Conservation (phyloP, 2,888 invertebrate species). For the Brachypalpus laphriformis region DNA sequence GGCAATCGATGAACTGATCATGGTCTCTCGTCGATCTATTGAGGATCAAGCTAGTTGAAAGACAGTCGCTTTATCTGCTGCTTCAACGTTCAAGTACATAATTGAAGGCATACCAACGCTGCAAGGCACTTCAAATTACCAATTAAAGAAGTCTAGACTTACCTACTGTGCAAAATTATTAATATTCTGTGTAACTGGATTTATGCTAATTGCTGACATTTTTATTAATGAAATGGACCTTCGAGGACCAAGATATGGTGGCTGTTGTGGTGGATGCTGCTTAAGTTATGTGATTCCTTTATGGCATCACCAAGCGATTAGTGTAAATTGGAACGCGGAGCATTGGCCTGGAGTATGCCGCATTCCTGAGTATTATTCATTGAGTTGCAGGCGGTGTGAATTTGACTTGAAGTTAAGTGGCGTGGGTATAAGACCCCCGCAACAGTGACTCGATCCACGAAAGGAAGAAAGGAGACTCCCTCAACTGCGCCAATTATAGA, state of each 20-base stretch:
- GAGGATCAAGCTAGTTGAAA: too few relatives aligned
- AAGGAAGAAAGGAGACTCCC: too few relatives aligned
- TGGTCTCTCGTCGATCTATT: conserved; percentile 33
- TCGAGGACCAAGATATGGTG: not conserved
- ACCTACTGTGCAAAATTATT: conserved; percentile 50
- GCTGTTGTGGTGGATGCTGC: not conserved
- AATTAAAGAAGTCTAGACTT: conserved; percentile 66
- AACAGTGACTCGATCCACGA: too few relatives aligned
- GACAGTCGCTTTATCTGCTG: conserved; percentile 35
- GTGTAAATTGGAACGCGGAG: conserved; percentile 11
- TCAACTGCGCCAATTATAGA: too few relatives aligned
- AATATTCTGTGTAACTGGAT: conserved; percentile 48
- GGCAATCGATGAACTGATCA: conserved; percentile 43
- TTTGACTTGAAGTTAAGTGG: not conserved
- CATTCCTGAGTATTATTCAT: too few relatives aligned
- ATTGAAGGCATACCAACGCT: conserved; percentile 37
- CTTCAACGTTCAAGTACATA: conserved; percentile 12
- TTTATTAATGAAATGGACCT: conserved; percentile 19
- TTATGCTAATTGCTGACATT: conserved; percentile 47
- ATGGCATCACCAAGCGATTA: conserved; percentile 22
- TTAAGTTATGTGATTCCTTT: conserved; percentile 21
- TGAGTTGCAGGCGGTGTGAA: not conserved
- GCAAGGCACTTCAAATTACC: conserved; percentile 47
- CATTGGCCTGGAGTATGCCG: not conserved
- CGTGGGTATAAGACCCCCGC: too few relatives aligned